These are phyloP conservation scores for Indri indri DNA, from an alignment of 2,113 vertebrate genomes.

Conservation along the genomic window DNA sequence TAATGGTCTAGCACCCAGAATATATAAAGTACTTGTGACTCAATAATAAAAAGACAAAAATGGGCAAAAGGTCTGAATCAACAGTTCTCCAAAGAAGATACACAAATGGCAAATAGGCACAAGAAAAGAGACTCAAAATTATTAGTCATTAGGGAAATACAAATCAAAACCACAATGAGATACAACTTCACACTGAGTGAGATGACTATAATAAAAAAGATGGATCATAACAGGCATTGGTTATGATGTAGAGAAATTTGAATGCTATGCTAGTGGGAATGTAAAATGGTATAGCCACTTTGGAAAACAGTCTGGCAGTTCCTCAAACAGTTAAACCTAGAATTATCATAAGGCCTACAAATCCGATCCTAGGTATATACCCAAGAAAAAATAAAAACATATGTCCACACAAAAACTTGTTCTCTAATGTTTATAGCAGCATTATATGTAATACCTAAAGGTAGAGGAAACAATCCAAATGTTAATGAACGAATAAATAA, in stretches of 20 bases:
- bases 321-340: not conserved
- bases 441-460: not conserved
- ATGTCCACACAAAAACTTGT: not conserved
- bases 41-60: not conserved
- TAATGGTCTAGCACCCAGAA: not conserved
- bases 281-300: not conserved
- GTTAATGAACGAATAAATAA: not conserved
- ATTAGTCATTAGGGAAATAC: not conserved
- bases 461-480: not conserved
- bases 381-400: not conserved
- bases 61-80: not conserved
- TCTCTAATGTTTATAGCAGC: not conserved
- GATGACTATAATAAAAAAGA: not conserved
- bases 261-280: not conserved
- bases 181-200: not conserved
- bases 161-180: not conserved
- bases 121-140: not conserved
- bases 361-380: not conserved
- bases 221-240: not conserved
- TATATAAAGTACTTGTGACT: not conserved
- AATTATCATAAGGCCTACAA: not conserved
- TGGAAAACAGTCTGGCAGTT: not conserved
- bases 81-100: not conserved
- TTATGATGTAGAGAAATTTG: not conserved
- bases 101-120: not conserved